These are phyloP conservation scores for Orycteropus afer DNA, from an alignment of 2,113 vertebrate genomes.

Conservation along the genomic window DNA sequence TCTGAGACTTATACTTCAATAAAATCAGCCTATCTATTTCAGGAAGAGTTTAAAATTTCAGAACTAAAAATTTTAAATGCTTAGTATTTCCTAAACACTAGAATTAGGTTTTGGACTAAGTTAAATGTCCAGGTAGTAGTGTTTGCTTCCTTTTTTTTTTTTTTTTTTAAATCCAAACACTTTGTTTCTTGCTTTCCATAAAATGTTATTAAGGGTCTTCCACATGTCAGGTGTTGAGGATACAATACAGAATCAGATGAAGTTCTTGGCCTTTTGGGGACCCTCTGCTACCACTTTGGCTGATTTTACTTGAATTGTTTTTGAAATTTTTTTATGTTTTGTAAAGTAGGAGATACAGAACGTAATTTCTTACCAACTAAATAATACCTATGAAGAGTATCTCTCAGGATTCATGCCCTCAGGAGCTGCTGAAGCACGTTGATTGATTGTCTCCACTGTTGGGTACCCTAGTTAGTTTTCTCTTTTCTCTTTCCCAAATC, in stretches of 20 bases:
- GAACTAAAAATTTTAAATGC: not conserved
- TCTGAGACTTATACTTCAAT: not conserved
- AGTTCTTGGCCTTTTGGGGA: not conserved
- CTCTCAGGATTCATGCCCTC: not conserved
- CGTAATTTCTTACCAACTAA: not conserved
- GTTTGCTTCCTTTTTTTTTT: not conserved
- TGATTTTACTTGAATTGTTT: not conserved
- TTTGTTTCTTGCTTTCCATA: not conserved
- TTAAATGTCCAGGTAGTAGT: not conserved
- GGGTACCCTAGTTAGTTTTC: not conserved
- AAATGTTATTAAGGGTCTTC: not conserved
- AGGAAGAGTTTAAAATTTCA: slow-evolving; percentile 14
- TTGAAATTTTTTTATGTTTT: not conserved
- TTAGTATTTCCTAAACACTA: not conserved
- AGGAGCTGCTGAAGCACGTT: not conserved
- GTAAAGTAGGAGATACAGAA: not conserved
- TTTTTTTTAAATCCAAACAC: not conserved
- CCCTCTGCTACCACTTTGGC: not conserved
- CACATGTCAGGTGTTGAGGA: not conserved
- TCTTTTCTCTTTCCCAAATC: not conserved
- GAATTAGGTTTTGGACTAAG: not conserved
- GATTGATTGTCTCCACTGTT: not conserved
- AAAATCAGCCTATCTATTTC: not conserved
- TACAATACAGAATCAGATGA: not conserved
- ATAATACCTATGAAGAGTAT: no score